Evolutionary conservation across 2,113 vertebrate genomes (phyloP), one percentile per base, ranked within the genome.

Genomic region (Platichthys flesus): DNA sequence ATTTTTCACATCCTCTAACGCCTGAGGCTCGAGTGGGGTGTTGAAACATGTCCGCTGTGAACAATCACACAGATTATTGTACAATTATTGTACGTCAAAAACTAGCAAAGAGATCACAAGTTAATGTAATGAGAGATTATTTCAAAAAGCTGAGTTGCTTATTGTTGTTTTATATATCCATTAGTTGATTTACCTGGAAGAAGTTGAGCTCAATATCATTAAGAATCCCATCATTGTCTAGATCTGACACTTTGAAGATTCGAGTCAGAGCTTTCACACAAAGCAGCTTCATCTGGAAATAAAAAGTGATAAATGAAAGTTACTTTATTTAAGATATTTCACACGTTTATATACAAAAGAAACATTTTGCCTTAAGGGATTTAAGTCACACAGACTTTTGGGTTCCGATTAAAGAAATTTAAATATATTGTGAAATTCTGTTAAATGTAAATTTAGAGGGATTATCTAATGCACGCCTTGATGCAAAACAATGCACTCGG

Each of bases 1-100:
- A 52, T 98, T 99, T 92, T 99, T 99, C 14, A 99, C 98, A 20
- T 99, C 98, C 90, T 99, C 97, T 74, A 99, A 88, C 5, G 97
- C 97, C 40, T 98, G 97, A 76, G 96, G 95, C 59, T 97, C 96
- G 61, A 99, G 80, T 0, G 97, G 97, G 47, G 96, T 95, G 91
- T 98, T 98, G 89, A 99, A 99, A 92, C 97, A 99, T 31, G 96
- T 97, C 90, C 96, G 95, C 98, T 99, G 92, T 14, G 84, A 68
- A 15, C 16, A 45, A 31, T 24, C 9, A 63, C 1, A 71, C 28
- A 69, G 31, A 74, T n/a, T n/a, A n/a, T n/a, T n/a, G n/a, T n/a
- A 56, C n/a, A 66, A 2, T 31, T 0, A 1, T 9, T 24, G 45
- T n/a, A 57, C 20, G n/a, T n/a, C 20, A 55, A 2, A 24, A 72